Conservation (phyloP, 2,797 vertebrate genomes). For the Aeoliscus strigatus region DNA sequence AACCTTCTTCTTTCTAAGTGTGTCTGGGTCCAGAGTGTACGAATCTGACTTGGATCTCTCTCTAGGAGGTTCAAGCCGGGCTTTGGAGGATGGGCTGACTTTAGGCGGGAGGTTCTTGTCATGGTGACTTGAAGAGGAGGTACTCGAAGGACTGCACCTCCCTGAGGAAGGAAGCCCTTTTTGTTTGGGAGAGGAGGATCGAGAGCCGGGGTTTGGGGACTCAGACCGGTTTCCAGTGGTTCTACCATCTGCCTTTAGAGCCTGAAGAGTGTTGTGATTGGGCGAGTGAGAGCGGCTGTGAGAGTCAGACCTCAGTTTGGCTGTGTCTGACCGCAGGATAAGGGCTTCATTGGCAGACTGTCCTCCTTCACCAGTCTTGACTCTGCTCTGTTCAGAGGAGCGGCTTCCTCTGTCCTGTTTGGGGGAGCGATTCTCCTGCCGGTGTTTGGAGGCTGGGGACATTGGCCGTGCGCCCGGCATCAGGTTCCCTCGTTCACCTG, state of each 20-base stretch:
- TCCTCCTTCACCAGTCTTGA: slow-evolving; percentile 79
- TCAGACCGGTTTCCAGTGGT: slow-evolving; percentile 83
- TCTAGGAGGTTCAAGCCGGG: slow-evolving; percentile 90
- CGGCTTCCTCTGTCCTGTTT: slow-evolving; percentile 86
- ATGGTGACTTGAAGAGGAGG: slow-evolving; percentile 82
- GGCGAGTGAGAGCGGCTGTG: slow-evolving; percentile 96
- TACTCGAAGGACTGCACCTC: slow-evolving; percentile 82
- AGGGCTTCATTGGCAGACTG: slow-evolving; percentile 92
- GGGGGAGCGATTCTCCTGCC: slow-evolving; percentile 82
- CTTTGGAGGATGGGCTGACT: slow-evolving; percentile 83
- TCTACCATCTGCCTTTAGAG: slow-evolving; percentile 89
- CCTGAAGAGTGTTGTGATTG: slow-evolving; percentile 97
- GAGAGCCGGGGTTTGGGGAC: slow-evolving; percentile 89
- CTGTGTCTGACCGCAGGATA: slow-evolving; percentile 90
- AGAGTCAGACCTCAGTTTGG: slow-evolving; percentile 92
- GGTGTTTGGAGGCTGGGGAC: slow-evolving; percentile 87
- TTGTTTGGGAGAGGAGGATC: slow-evolving; percentile 92
- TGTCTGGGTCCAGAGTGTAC: slow-evolving; percentile 95
- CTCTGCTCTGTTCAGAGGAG: slow-evolving; percentile 82
- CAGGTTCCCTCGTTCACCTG: slow-evolving; percentile 90
- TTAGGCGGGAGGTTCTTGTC: slow-evolving; percentile 90
- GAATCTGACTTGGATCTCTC: slow-evolving; percentile 98
- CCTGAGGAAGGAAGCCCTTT: slow-evolving; percentile 80
- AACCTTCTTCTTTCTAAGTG: slow-evolving; percentile 93
- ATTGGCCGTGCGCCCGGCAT: slow-evolving; percentile 77